These are phyloP conservation scores for Aulostomus chinensis DNA, from an alignment of 2,797 vertebrate genomes.

Conservation along the genomic window DNA sequence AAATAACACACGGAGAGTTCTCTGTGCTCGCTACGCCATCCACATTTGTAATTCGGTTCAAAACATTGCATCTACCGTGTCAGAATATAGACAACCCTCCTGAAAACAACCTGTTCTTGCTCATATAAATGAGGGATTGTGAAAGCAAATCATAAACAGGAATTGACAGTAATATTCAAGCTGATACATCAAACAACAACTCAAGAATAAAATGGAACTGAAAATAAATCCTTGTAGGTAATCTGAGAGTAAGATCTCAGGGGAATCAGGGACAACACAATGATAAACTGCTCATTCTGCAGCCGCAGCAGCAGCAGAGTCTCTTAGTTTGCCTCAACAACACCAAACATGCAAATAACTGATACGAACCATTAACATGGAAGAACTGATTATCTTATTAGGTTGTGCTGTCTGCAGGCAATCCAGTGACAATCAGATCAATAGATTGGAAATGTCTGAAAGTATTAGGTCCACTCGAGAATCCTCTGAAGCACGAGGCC, in stretches of 20 bases:
- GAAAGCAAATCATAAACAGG: conserved; percentile 29
- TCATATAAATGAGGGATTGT: background rate
- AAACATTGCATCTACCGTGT: conserved; percentile 22
- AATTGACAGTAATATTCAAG: conserved; percentile 32
- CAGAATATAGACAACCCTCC: conserved; percentile 12
- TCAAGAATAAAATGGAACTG: conserved; percentile 6
- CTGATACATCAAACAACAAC: conserved; percentile 28
- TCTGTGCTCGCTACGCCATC: conserved; percentile 31
- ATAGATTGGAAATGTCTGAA: conserved; percentile 33
- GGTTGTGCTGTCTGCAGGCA: conserved; percentile 43
- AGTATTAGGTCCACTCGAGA: conserved; percentile 66
- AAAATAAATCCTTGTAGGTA: conserved; percentile 14
- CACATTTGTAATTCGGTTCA: conserved; percentile 25
- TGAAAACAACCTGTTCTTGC: conserved; percentile 3
- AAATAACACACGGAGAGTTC: conserved; percentile 22
- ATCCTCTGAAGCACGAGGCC: conserved; percentile 74
- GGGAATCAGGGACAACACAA: conserved; percentile 30
- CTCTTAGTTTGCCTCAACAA: conserved; percentile 39
- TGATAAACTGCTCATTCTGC: conserved; percentile 25
- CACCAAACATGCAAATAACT: conserved; percentile 69
- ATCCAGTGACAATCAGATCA: conserved; percentile 30
- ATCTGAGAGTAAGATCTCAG: conserved; percentile 32
- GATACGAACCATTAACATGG: conserved; percentile 58
- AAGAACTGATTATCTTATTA: conserved; percentile 56
- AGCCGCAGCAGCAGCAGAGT: conserved; percentile 9